Base-by-base conservation (phyloP, 2,113 vertebrate species). In the Zeus faber region DNA sequence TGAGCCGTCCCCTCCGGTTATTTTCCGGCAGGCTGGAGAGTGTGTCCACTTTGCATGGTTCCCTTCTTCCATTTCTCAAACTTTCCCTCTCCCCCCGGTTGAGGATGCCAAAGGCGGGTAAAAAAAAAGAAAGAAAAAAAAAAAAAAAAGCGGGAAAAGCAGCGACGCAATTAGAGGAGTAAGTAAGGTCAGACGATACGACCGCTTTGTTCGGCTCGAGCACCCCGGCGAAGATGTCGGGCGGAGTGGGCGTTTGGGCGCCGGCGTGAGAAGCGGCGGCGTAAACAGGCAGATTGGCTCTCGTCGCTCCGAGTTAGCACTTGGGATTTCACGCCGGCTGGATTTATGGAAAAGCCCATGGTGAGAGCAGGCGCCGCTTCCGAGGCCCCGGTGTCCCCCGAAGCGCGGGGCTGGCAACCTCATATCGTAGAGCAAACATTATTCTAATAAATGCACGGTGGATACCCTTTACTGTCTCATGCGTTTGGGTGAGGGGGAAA, bases 11-110 rank as follows among this genome's bases (percentile, higher is more conserved):
- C 81, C 16, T 17, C 65, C 53, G 66, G 79, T 81, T 80, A 84
- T 85, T 87, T 85, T 87, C 85, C 81, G 83, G 81, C 77, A 82
- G 81, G 75, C 74, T 85, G 83, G 81, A 84, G 77, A 85, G 81
- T 74, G 59, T 79, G 81, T 82, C 83, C 81, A 84, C 85, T 87
- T 87, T 84, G 79, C 83, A 84, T 84, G 85, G 79, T 80, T 84
- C 80, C 80, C 74, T 77, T 79, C 81, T 73, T 58, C 83, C 80
- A 80, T 77, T 80, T 80, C 68, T 85, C 81, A 83, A 80, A 82
- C 70, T 76, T 82, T 54, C 63, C 62, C 70, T 67, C 33, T 7
- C 10, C 14, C 41, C 8, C 3, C 76, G 66, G 82, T 79, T 58
- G 67, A 52, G 77, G 68, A 65, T 62, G 77, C 78, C 79, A 74